Evolutionary conservation across 2,113 vertebrate species (phyloP).

Genomic region (Trogon surrucura): DNA sequence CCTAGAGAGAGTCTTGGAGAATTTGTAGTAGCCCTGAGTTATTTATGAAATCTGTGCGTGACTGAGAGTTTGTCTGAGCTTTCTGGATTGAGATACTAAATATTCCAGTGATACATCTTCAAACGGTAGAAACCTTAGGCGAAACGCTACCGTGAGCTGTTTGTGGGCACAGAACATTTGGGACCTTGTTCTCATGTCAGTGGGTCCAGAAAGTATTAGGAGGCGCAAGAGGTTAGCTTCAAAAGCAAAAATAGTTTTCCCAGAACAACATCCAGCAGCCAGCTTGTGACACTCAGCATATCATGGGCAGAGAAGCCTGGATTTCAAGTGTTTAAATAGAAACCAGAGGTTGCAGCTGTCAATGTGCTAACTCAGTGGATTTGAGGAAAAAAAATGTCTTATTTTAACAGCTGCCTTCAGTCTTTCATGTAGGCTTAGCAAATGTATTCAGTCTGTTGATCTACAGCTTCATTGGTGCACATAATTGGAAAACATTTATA

Average conservation of each 20-base stretch:
- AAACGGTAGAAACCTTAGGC: background rate
- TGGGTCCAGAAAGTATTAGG: background rate
- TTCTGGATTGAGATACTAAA: background rate
- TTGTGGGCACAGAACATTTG: background rate
- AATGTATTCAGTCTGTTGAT: slow-evolving; percentile 9
- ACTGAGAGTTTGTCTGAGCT: background rate
- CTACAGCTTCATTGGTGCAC: background rate
- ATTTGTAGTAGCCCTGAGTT: background rate
- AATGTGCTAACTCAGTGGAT: slow-evolving; percentile 37
- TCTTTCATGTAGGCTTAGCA: slow-evolving; percentile 45
- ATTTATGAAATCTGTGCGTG: background rate
- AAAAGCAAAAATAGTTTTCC: slow-evolving; percentile 1
- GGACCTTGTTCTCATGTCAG: background rate
- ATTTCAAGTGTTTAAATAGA: background rate
- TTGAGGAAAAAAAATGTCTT: slow-evolving; percentile 25
- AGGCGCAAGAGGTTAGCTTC: background rate
- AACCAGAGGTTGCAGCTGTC: slow-evolving; percentile 48
- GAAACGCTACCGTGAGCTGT: background rate
- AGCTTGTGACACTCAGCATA: background rate
- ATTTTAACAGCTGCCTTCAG: slow-evolving; percentile 55
- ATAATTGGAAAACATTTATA: slow-evolving; percentile 22
- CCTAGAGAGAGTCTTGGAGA: background rate
- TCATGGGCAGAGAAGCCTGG: background rate
- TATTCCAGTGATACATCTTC: background rate
- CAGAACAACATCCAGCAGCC: background rate